phyloP scores from a whole-genome alignment of 64 coral and sea anemone species.

The Orbicella faveolata region DNA sequence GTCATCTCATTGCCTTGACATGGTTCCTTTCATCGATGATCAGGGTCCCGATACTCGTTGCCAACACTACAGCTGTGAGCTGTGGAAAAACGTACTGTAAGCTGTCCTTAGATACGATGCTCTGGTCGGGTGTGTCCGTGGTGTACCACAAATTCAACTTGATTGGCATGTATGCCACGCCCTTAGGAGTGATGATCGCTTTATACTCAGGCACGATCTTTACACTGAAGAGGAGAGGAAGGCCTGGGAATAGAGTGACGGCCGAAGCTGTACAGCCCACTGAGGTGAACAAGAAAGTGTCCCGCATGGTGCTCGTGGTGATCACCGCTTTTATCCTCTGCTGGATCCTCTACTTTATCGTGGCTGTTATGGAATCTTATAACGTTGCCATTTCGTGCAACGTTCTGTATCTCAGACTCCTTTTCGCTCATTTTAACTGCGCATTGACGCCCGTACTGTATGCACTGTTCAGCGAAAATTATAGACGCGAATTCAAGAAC shows the following conservation, averaged over 20 bases:
- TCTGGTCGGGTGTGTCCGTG: constrained; percentile 25
- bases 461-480: constrained; percentile 62
- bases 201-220: constrained; percentile 55
- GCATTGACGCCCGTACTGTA: constrained; percentile 61
- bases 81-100: background rate
- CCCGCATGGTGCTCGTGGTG: constrained; percentile 59
- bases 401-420: constrained; percentile 39
- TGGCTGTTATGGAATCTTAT: constrained; percentile 50
- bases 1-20: constrained; percentile 13
- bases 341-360: constrained; percentile 65
- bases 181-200: constrained; percentile 33
- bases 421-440: constrained; percentile 63
- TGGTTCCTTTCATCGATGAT: constrained; percentile 32
- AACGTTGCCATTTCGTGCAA: constrained; percentile 26
- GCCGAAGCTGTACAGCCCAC: background rate
- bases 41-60: constrained; percentile 37
- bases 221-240: constrained; percentile 27
- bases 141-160: constrained; percentile 60
- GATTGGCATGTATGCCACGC: constrained; percentile 55
- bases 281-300: constrained; percentile 27
- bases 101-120: constrained; percentile 17
- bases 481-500: constrained; percentile 29
- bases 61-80: background rate
- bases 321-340: constrained; percentile 61
- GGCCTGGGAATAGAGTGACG: constrained; percentile 5